phyloP scores from a whole-genome alignment of 2,888 invertebrate genomes.

The Plemyria rubiginata region DNA sequence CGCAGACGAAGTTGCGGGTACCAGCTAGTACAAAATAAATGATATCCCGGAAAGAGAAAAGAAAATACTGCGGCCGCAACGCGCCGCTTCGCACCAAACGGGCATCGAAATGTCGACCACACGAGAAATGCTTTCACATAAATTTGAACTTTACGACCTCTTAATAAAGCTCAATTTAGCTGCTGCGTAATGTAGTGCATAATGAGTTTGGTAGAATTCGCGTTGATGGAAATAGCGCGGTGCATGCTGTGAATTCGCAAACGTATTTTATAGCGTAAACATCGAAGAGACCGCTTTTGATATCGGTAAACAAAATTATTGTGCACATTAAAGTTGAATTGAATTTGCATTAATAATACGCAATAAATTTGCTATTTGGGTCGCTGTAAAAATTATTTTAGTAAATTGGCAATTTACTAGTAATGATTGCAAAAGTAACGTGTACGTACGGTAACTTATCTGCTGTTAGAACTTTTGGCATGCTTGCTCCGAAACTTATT shows the following conservation, averaged over 20 bases:
- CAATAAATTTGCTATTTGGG: no score
- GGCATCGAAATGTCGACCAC: slow-evolving; percentile 44
- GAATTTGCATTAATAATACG: not conserved
- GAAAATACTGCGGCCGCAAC: slow-evolving; percentile 54
- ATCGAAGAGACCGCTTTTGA: slow-evolving; percentile 8
- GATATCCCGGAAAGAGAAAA: slow-evolving; percentile 44
- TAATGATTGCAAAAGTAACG: no score
- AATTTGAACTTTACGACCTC: slow-evolving; percentile 20
- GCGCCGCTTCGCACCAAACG: slow-evolving; percentile 51
- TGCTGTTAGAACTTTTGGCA: no score
- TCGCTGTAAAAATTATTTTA: no score
- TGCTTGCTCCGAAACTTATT: no score
- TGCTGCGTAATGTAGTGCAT: slow-evolving; percentile 32
- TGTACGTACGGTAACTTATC: no score
- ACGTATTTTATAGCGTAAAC: slow-evolving; percentile 14
- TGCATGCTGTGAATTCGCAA: slow-evolving; percentile 18
- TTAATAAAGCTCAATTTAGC: slow-evolving; percentile 31
- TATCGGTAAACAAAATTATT: slow-evolving; percentile 10
- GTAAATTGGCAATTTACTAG: no score
- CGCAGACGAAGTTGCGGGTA: no score
- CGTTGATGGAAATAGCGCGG: slow-evolving; percentile 23
- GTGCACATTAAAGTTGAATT: not conserved
- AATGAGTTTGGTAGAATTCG: slow-evolving; percentile 34
- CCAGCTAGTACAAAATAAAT: slow-evolving; percentile 50
- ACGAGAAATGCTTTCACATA: slow-evolving; percentile 20